A percentile compares a stretch with the other conserved stretches of the same genome.
These are phyloP conservation scores for Scarus forsteni DNA, from an alignment of 2,797 vertebrate species.

Conservation along the genomic window DNA sequence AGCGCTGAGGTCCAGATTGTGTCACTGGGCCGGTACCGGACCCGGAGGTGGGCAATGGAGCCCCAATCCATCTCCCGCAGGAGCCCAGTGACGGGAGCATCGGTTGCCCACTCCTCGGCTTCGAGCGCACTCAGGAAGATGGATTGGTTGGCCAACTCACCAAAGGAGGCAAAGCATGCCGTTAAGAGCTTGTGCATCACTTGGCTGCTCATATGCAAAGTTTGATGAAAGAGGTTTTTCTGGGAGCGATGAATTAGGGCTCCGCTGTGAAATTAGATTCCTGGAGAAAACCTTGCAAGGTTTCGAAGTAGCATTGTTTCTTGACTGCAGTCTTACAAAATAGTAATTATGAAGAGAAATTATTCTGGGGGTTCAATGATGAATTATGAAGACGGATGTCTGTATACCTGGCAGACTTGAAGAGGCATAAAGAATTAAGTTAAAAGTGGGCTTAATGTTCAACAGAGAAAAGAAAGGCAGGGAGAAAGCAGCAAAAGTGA, in stretches of 20 bases:
- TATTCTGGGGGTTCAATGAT: conserved; percentile 38
- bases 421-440: conserved; percentile 1
- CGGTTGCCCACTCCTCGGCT: conserved; percentile 87
- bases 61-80: conserved; percentile 93
- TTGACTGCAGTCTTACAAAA: conserved; percentile 28
- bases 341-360: conserved; percentile 58
- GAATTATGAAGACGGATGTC: conserved; percentile 48
- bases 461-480: conserved; percentile 1
- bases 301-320: conserved; percentile 78
- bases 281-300: conserved; percentile 73
- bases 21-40: conserved; percentile 86
- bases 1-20: conserved; percentile 84
- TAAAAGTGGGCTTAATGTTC: neutral
- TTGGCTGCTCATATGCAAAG: conserved; percentile 90
- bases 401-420: conserved; percentile 5
- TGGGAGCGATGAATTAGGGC: conserved; percentile 86
- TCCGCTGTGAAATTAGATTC: conserved; percentile 85
- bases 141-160: conserved; percentile 89
- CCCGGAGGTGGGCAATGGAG: conserved; percentile 84
- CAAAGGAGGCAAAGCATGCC: conserved; percentile 89
- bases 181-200: conserved; percentile 89
- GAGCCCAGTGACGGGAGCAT: conserved; percentile 90
- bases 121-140: conserved; percentile 89
- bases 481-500: neutral
- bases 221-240: conserved; percentile 90